Evolutionary conservation across 2,113 vertebrate species (phyloP), one percentile per base, ranked within the genome.

Genomic region (Etheostoma spectabile): DNA sequence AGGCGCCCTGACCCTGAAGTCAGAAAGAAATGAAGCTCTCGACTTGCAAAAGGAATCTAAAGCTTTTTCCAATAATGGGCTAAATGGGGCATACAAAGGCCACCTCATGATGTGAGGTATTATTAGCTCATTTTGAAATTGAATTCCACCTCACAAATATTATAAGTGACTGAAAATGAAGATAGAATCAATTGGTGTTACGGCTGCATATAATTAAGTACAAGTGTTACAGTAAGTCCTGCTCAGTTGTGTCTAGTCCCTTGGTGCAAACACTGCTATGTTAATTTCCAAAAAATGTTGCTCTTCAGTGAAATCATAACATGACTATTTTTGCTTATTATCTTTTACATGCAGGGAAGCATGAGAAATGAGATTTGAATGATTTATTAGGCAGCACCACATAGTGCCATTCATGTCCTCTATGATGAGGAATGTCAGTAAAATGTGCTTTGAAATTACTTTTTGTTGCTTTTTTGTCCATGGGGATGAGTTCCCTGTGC

Each of bases 1-100:
- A 24, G 72, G 66, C 79, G 6, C 55, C 24, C 35, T 74, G 73
- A 92, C 84, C 83, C 67, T 5, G 24, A 83, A 82, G 87, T 89
- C 88, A 77, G 45, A 16, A 18, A 18, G 38, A 82, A 80, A 87
- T 83, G 13, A 86, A 67, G 77, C 80, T 74, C 55, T 77, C 84
- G 80, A 89, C 82, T 79, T 46, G 27, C 49, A 81, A 65, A 90
- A 64, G 74, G 76, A 52, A 86, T 68, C 30, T 56, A 60, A 71
- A 72, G 76, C 76, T 77, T 59, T 69, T 74, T 86, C 74, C 61
- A 71, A 60, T 38, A 12, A 45, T 76, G 59, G 86, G 69, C 72
- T 89, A 81, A 86, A 75, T 77, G 70, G 79, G 78, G 33, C 24
- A 48, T 16, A 48, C 33, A 21, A 49, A 13, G 33, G 53, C 62